phyloP scores from a whole-genome alignment of 1,140 invertebrate species.

The Papilio aristodemus region DNA sequence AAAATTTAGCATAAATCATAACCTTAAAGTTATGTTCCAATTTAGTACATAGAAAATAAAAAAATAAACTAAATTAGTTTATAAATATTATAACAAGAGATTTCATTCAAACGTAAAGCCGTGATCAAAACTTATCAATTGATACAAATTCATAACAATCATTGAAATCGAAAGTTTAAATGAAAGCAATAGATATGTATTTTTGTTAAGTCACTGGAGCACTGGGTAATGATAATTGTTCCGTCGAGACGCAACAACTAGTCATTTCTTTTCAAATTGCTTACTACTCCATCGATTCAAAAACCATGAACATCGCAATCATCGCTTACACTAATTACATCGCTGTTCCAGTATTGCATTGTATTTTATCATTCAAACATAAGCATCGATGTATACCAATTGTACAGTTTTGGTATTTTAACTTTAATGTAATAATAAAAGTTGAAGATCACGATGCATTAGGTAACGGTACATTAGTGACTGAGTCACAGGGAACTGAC shows the following conservation, averaged over 20 bases:
- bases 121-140: constrained; percentile 23
- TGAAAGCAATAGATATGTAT: constrained; percentile 60
- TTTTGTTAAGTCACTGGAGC: constrained; percentile 73
- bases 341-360: constrained; percentile 33
- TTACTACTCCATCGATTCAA: constrained; percentile 27
- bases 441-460: constrained; percentile 64
- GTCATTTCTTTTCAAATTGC: constrained; percentile 41
- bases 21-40: too few species aligned
- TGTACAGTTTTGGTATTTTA: neutral
- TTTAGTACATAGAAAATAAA: neutral
- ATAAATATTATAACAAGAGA: neutral
- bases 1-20: too few species aligned
- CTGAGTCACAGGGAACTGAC: constrained; percentile 79
- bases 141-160: constrained; percentile 24
- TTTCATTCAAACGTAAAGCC: too few species aligned
- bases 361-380: neutral
- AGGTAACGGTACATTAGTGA: constrained; percentile 74
- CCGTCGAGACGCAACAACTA: constrained; percentile 49
- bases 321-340: constrained; percentile 36
- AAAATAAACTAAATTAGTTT: neutral
- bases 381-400: constrained; percentile 38
- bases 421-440: constrained; percentile 43
- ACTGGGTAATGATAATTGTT: constrained; percentile 68
- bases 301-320: constrained; percentile 15
- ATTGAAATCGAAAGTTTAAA: constrained; percentile 66